Evolutionary conservation across 2,888 invertebrate genomes (phyloP).

Genomic region (Neelides folsomi): DNA sequence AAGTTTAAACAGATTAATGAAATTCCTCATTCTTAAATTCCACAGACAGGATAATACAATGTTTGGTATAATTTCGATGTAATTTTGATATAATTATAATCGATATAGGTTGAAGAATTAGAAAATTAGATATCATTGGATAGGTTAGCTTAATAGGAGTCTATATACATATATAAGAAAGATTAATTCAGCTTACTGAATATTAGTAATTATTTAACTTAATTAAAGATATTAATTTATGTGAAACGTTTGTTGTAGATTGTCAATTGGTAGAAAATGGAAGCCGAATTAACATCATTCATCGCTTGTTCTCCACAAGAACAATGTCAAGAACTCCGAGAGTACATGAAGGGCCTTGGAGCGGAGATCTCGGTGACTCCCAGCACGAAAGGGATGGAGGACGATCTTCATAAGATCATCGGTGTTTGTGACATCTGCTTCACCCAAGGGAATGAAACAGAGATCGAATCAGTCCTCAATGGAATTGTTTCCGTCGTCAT

Average conservation of each 20-base stretch:
- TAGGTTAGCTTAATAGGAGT: too few relatives aligned
- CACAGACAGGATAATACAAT: too few relatives aligned
- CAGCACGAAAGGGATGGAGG: conserved; percentile 75
- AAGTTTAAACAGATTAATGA: too few relatives aligned
- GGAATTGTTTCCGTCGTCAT: conserved; percentile 76
- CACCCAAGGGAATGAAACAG: conserved; percentile 68
- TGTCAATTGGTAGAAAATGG: conserved; percentile 13
- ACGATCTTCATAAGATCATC: conserved; percentile 86
- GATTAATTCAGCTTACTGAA: too few relatives aligned
- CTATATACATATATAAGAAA: too few relatives aligned
- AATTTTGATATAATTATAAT: not conserved
- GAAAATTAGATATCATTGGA: too few relatives aligned
- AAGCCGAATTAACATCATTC: conserved; percentile 32
- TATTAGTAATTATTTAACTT: too few relatives aligned
- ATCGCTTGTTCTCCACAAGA: conserved; percentile 32
- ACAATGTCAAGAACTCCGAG: conserved; percentile 58
- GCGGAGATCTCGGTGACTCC: conserved; percentile 87
- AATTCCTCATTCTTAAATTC: too few relatives aligned
- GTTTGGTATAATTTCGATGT: too few relatives aligned
- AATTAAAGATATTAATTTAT: too few relatives aligned
- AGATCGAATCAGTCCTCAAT: conserved; percentile 84
- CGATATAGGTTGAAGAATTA: not conserved
- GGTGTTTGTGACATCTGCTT: conserved; percentile 87
- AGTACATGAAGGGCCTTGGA: conserved; percentile 81
- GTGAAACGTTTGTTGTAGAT: too few relatives aligned